phyloP scores from a whole-genome alignment of 1,140 invertebrate genomes.

The Lordiphosa stackelbergi region DNA sequence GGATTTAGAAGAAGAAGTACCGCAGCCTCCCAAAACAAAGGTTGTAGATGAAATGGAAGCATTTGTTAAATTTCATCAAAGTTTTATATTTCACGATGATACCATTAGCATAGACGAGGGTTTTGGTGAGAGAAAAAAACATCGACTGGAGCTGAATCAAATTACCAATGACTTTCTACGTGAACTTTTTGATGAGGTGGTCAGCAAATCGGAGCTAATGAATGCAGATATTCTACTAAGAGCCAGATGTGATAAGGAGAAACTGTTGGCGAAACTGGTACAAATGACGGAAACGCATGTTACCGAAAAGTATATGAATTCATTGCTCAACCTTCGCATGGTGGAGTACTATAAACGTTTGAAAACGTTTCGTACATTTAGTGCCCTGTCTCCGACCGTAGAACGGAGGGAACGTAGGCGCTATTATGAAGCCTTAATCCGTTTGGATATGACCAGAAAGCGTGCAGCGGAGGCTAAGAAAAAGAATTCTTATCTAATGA shows the following conservation, averaged over 20 bases:
- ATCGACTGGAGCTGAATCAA: not conserved
- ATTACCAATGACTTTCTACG: constrained; percentile 14
- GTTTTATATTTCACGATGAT: not conserved
- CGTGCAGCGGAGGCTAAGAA: constrained; percentile 4
- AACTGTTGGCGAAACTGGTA: constrained; percentile 1
- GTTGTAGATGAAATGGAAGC: not conserved
- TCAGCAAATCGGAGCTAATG: not conserved
- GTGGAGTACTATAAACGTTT: constrained; percentile 30
- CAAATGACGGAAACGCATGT: not conserved
- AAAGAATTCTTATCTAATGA: constrained; percentile 1
- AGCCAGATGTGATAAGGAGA: constrained; percentile 18
- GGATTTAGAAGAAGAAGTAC: not conserved
- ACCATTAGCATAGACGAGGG: not conserved
- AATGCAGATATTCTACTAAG: not conserved
- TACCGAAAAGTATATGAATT: constrained; percentile 4
- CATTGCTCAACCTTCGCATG: constrained; percentile 21
- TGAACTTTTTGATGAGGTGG: constrained; percentile 12
- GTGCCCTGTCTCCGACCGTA: accelerated
- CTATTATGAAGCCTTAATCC: constrained; percentile 5
- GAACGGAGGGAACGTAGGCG: not conserved
- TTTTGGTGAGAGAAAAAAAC: not conserved
- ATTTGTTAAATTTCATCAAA: not conserved
- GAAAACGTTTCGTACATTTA: constrained; percentile 13
- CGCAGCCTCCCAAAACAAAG: no score
- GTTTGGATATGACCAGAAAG: constrained; percentile 3